These are phyloP conservation scores for Indicator indicator DNA, from an alignment of 2,113 vertebrate species.

Conservation along the genomic window DNA sequence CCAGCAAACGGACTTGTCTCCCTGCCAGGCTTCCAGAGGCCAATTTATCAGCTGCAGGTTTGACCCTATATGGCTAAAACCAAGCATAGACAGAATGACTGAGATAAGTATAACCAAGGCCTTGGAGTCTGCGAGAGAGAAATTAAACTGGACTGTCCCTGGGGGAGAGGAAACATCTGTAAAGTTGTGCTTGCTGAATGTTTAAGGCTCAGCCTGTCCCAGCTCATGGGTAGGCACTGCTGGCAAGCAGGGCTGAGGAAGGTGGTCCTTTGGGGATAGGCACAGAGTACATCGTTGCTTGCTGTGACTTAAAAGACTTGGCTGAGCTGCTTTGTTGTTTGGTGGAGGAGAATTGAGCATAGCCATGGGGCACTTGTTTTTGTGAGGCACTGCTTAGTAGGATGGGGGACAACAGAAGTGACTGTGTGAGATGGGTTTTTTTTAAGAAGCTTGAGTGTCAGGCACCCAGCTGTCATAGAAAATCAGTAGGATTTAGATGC, in stretches of 20 bases:
- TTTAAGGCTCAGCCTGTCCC: not conserved
- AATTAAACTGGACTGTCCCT: slow-evolving; percentile 58
- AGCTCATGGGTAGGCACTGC: not conserved
- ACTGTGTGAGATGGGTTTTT: not conserved
- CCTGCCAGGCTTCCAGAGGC: slow-evolving; percentile 60
- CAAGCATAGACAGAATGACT: slow-evolving; percentile 42
- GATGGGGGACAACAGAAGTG: not conserved
- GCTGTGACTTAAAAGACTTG: not conserved
- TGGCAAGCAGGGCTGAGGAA: not conserved
- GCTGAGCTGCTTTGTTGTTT: not conserved
- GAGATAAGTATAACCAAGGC: slow-evolving; percentile 65
- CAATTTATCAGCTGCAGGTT: slow-evolving; percentile 67
- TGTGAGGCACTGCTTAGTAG: not conserved
- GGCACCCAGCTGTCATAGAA: slow-evolving; percentile 16
- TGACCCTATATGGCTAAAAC: slow-evolving; percentile 62
- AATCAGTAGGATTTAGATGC: slow-evolving; percentile 36
- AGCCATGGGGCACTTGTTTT: not conserved
- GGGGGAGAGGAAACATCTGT: slow-evolving; percentile 57
- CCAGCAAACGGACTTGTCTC: slow-evolving; percentile 59
- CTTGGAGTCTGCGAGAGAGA: slow-evolving; percentile 50
- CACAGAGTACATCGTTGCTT: not conserved
- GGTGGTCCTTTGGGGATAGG: not conserved
- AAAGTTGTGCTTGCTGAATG: not conserved
- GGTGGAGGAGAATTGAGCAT: not conserved
- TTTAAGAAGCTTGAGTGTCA: not conserved